A percentile compares a stretch with the other conserved stretches of the same genome.
Conservation (phyloP, 2,113 vertebrate genomes). For the Thinocorus orbignyianus region DNA sequence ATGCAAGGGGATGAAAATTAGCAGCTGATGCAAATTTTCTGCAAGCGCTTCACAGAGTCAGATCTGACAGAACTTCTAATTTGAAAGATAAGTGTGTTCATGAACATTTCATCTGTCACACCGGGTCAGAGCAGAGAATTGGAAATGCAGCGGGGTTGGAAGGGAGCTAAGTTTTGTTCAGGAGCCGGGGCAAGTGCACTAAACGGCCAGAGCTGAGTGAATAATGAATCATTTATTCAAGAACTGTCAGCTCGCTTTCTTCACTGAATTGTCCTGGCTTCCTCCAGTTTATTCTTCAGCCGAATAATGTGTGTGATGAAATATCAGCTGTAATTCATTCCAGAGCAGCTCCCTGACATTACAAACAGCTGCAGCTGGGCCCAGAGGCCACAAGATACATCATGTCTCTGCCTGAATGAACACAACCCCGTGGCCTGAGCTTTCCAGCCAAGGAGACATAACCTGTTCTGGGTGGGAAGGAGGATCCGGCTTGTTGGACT, state of each 20-base stretch:
- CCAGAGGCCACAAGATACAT: background rate
- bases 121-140: background rate
- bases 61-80: conserved; percentile 18
- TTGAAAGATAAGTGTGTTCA: background rate
- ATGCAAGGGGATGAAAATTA: conserved; percentile 5
- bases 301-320: background rate
- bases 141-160: background rate
- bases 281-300: background rate
- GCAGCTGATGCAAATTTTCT: background rate
- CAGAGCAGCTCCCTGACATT: background rate
- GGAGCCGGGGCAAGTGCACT: background rate
- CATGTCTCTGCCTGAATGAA: background rate
- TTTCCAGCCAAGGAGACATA: background rate
- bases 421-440: background rate
- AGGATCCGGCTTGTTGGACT: background rate
- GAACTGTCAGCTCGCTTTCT: conserved; percentile 29
- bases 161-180: background rate
- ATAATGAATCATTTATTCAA: conserved; percentile 15
- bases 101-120: background rate
- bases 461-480: background rate
- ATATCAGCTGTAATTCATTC: background rate
- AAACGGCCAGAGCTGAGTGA: background rate
- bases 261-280: background rate
- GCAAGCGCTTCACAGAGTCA: background rate
- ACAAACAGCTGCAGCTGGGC: background rate